Percentiles rank a stretch among this genome's conserved stretches.
Conservation (phyloP, 2,797 vertebrate species). For the Diplodus sargus region DNA sequence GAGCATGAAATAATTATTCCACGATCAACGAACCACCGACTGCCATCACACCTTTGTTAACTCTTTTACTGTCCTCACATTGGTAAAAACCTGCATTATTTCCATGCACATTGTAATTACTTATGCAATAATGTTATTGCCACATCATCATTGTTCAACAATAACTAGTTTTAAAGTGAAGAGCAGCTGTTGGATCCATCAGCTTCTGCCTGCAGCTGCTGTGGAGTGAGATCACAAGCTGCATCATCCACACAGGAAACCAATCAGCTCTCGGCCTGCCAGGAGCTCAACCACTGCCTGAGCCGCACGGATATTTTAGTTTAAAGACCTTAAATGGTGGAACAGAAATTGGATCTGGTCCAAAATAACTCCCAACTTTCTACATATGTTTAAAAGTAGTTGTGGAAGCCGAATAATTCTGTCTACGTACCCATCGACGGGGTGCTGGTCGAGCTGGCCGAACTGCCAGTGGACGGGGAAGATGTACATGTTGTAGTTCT, state of each 20-base stretch:
- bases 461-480: slow-evolving; percentile 99
- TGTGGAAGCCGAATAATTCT: accelerated
- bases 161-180: background rate
- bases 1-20: background rate
- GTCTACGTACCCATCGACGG: slow-evolving; percentile 90
- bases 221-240: slow-evolving; percentile 6
- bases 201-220: background rate
- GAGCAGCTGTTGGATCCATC: slow-evolving; percentile 12
- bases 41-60: background rate
- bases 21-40: too few species aligned
- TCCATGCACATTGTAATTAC: background rate
- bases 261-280: slow-evolving; percentile 20
- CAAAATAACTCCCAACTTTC: background rate
- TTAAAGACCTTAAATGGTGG: background rate
- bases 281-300: background rate
- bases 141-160: slow-evolving; percentile 3
- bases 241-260: slow-evolving; percentile 5
- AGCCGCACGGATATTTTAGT: background rate
- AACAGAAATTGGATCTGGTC: background rate
- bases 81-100: background rate
- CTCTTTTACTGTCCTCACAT: background rate
- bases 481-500: slow-evolving; percentile 99
- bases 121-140: background rate
- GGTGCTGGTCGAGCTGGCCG: slow-evolving; percentile 97
- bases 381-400: too few species aligned